Conservation (phyloP, 2,113 vertebrate genomes). For the Pristiophorus japonicus region DNA sequence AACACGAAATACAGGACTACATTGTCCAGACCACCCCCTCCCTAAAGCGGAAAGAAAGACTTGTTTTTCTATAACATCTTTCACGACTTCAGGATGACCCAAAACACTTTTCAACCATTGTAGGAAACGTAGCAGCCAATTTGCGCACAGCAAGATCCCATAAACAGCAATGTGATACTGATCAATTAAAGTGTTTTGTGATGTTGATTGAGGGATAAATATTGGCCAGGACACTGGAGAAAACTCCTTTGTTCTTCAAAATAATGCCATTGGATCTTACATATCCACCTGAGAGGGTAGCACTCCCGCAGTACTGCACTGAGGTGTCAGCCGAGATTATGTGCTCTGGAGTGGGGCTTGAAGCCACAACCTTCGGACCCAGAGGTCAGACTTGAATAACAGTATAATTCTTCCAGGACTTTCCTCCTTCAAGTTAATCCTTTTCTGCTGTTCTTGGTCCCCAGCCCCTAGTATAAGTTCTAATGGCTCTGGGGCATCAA, state of each 20-base stretch:
- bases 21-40: not conserved
- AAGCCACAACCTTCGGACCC: not conserved
- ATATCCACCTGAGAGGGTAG: not conserved
- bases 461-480: not conserved
- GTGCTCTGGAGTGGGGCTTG: not conserved
- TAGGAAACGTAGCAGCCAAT: not conserved
- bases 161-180: not conserved
- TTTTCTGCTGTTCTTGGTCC: not conserved
- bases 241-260: not conserved
- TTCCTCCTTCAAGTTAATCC: not conserved
- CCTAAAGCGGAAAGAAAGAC: not conserved
- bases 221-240: too few relatives aligned
- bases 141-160: not conserved
- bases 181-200: too few relatives aligned
- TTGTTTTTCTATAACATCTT: too few relatives aligned
- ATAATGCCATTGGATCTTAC: not conserved
- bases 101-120: too few relatives aligned
- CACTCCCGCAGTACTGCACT: not conserved
- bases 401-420: not conserved
- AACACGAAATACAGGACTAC: not conserved
- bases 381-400: not conserved
- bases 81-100: not conserved
- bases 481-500: not conserved
- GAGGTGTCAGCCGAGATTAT: not conserved
- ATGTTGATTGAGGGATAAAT: too few relatives aligned